Evolutionary conservation across 2,113 vertebrate genomes (phyloP).

Genomic region (Heterocephalus glaber): DNA sequence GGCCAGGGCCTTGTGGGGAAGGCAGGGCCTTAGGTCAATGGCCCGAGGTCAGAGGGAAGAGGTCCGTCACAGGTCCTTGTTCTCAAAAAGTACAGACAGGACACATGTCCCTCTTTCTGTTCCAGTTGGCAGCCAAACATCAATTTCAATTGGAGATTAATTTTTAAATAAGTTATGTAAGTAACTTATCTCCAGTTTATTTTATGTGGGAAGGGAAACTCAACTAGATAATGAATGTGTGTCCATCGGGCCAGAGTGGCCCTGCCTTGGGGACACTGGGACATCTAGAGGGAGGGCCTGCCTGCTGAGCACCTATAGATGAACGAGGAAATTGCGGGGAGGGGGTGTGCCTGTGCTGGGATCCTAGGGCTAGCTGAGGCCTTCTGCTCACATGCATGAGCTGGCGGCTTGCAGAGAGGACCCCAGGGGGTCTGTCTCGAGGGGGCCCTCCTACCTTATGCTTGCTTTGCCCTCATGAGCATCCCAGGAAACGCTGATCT

Average conservation of each 20-base stretch:
- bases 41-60: background rate
- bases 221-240: background rate
- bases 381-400: background rate
- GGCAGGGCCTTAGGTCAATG: background rate
- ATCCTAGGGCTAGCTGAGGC: background rate
- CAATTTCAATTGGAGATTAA: background rate
- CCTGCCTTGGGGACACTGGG: background rate
- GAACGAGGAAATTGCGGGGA: background rate
- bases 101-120: background rate
- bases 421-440: background rate
- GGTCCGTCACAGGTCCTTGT: background rate
- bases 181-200: background rate
- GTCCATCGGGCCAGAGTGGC: background rate
- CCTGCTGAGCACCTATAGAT: background rate
- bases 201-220: background rate
- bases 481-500: background rate
- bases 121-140: background rate
- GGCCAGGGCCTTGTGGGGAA: background rate
- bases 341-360: background rate
- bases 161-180: background rate
- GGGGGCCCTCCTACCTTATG: background rate
- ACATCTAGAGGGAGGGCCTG: background rate
- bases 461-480: background rate
- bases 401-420: background rate
- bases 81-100: background rate